Base-by-base conservation (phyloP, 1,140 invertebrate genomes). In the Goniozus legneri region DNA sequence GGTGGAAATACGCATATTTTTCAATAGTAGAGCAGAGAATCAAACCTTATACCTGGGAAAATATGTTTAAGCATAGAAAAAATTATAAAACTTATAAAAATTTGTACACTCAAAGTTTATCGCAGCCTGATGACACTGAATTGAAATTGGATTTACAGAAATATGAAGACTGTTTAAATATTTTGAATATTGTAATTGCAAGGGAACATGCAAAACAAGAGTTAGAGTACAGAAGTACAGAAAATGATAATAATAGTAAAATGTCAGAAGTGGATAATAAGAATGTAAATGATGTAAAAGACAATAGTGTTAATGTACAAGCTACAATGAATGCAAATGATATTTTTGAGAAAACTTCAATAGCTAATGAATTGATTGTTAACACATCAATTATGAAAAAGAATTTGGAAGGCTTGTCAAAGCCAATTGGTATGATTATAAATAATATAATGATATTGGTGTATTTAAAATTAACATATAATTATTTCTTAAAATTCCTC, bases 1-100 rank as follows among this genome's bases (percentile, higher is more conserved):
- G 89, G 88, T 93, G 90, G 90, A 79, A 76, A 27, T 92, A 92
- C 63, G 85, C 86, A 0, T 87, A 82, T 58, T 81, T 82, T 41
- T 80, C 84, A n/a, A 76, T 89, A 2, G 49, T 91, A 10, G 83
- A 89, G 57, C 82, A 89, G 55, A 73, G 83, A 27, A 79, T 92
- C 2, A 73, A 81, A 43, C 85, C 88, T 0, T 88, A 84, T 60
- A 85, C 84, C 1, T 92, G 88, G 88, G 64, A 78, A 3, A 78
- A 82, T 27, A 84, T 92, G 10, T 78, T 80, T 56, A 77, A 79
- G 44, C 86, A 91, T 56, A 81, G 88, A 50, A 73, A 80, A 38
- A 82, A 84, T 62, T 91, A 89, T 56, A 81, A 81, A 32, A 73
- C 80, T 18, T 92, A 92, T 60, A 84, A 84, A 61, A 76, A 84